Conservation (phyloP, 2,113 vertebrate genomes). For the Gymnorhina tibicen region DNA sequence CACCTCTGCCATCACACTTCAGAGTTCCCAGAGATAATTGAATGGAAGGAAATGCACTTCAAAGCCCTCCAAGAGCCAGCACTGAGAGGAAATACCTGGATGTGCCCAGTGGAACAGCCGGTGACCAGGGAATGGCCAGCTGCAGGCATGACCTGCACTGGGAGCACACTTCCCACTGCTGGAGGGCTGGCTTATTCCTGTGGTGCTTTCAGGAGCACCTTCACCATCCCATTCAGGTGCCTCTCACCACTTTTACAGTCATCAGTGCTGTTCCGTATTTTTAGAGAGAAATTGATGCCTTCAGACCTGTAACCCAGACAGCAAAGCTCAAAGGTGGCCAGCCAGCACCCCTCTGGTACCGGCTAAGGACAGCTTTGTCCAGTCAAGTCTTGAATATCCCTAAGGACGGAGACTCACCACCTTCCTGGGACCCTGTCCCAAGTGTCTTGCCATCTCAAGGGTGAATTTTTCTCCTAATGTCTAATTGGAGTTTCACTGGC, state of each 20-base stretch:
- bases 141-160: not conserved
- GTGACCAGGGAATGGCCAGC: not conserved
- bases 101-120: not conserved
- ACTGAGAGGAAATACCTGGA: not conserved
- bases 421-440: not conserved
- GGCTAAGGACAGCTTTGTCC: not conserved
- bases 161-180: not conserved
- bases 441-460: not conserved
- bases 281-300: not conserved
- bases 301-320: not conserved
- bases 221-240: not conserved
- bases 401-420: not conserved
- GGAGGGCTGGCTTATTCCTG: not conserved
- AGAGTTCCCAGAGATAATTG: not conserved
- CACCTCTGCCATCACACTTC: not conserved
- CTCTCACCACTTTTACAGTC: not conserved
- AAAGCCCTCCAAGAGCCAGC: not conserved
- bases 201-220: not conserved
- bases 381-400: not conserved
- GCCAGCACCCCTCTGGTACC: not conserved
- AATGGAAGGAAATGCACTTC: not conserved
- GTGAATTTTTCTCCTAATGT: not conserved
- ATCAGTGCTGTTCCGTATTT: not conserved
- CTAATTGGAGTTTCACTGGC: not conserved
- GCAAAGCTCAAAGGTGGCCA: not conserved